These are phyloP conservation scores for Luperina testacea DNA, from an alignment of 2,888 invertebrate genomes.

Conservation along the genomic window DNA sequence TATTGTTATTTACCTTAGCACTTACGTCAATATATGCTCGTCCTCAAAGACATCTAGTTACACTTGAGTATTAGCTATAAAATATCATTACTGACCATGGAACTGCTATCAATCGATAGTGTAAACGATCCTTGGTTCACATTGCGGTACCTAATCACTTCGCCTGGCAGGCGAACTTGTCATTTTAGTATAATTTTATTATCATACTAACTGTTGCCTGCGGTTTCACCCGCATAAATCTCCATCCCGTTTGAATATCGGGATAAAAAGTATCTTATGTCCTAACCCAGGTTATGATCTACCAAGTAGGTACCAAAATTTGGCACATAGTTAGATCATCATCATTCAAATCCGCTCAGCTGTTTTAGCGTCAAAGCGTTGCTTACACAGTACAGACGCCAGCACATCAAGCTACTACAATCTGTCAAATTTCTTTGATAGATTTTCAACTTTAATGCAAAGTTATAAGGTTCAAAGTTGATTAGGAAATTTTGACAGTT, in stretches of 20 bases:
- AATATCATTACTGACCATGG: conserved; percentile 13
- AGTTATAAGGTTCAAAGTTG: no score
- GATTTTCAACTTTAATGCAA: no score
- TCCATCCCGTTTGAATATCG: neutral
- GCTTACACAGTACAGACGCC: no score
- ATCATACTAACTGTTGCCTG: neutral
- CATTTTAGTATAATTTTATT: conserved; percentile 11
- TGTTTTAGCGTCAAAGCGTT: neutral
- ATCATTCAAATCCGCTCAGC: neutral
- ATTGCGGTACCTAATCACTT: conserved; percentile 4
- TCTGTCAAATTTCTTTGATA: no score
- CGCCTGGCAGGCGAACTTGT: neutral
- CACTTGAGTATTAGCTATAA: neutral
- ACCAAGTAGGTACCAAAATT: neutral
- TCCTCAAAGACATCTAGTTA: conserved; percentile 14
- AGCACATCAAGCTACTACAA: no score
- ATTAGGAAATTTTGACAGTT: no score
- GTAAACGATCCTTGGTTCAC: conserved; percentile 24
- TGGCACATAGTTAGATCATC: no score
- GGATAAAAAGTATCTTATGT: neutral
- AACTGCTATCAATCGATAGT: neutral
- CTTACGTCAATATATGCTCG: neutral
- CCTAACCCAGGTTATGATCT: neutral
- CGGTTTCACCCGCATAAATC: neutral
- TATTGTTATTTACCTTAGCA: conserved; percentile 11